phyloP scores from a whole-genome alignment of 2,888 invertebrate genomes.

The Anagyrus pseudococci region DNA sequence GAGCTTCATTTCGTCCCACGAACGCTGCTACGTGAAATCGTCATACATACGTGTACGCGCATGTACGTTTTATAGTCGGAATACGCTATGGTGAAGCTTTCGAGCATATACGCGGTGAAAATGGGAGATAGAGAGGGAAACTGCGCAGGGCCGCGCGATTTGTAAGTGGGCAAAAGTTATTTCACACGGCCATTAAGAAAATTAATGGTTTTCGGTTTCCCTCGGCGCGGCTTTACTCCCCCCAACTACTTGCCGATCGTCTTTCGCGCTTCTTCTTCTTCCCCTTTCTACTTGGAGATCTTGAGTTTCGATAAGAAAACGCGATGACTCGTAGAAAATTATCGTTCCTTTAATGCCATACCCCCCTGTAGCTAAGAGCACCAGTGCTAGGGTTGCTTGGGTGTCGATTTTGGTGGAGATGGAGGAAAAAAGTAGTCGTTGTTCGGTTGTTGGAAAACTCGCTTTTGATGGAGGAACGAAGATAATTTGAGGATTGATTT shows the following conservation, averaged over 20 bases:
- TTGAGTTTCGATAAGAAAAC: conserved; percentile 21
- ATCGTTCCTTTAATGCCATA: conserved; percentile 19
- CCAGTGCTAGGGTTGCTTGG: too few relatives aligned
- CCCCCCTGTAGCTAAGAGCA: too few relatives aligned
- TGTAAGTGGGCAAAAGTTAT: conserved; percentile 43
- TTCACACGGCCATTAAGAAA: conserved; percentile 51
- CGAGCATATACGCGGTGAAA: background rate
- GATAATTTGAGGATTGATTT: too few relatives aligned
- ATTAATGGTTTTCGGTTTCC: conserved; percentile 53
- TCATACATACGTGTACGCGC: too few relatives aligned
- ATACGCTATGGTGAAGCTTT: background rate
- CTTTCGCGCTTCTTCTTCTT: conserved; percentile 11
- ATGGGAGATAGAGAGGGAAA: background rate
- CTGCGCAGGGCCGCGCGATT: conserved; percentile 1
- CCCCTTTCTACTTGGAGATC: conserved; percentile 11
- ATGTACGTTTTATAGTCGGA: background rate
- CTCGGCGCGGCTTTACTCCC: conserved; percentile 29
- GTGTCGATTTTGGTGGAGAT: background rate
- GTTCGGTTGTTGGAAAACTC: conserved; percentile 9
- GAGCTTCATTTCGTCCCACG: background rate
- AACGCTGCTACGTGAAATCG: too few relatives aligned
- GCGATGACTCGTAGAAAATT: conserved; percentile 34
- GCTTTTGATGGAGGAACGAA: conserved; percentile 10
- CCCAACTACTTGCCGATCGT: conserved; percentile 6
- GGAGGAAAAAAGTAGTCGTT: background rate